These are phyloP conservation scores for Hydractinia echinata DNA, from an alignment of 30 jellyfish, hydroid and myxozoan genomes.

Conservation along the genomic window DNA sequence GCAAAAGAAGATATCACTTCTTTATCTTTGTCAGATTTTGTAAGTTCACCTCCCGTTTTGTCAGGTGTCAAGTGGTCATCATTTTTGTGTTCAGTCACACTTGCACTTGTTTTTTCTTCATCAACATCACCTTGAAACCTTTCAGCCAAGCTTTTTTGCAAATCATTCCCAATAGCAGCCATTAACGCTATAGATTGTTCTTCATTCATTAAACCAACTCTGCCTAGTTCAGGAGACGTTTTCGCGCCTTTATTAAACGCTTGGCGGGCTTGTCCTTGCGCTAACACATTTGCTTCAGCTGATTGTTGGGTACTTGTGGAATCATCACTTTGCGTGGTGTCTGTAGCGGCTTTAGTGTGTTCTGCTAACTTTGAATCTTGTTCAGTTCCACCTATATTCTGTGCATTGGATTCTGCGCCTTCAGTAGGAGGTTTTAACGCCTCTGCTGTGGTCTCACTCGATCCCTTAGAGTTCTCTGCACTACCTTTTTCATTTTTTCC, in stretches of 20 bases:
- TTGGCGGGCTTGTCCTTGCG: neutral
- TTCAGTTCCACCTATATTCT: neutral
- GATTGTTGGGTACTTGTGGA: neutral
- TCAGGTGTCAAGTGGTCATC: neutral
- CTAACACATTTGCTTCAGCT: neutral
- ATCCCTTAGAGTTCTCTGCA: neutral
- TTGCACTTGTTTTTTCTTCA: conserved; percentile 20
- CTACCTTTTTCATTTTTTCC: neutral
- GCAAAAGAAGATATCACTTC: conserved; percentile 17
- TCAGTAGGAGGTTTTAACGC: neutral
- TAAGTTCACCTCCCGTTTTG: neutral
- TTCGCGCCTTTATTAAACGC: conserved; percentile 12
- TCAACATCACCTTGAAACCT: conserved; percentile 25
- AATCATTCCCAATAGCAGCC: conserved; percentile 35
- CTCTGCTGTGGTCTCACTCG: neutral
- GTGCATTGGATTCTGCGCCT: neutral
- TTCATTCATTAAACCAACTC: conserved; percentile 24
- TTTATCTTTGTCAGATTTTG: conserved; percentile 5
- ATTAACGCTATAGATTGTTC: conserved; percentile 38
- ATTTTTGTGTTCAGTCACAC: neutral
- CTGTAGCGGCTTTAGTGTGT: neutral
- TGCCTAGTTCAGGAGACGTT: neutral
- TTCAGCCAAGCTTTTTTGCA: conserved; percentile 25
- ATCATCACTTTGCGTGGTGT: neutral
- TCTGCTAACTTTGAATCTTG: neutral